Conservation (phyloP, 2,888 invertebrate species). For the Atherix ibis region DNA sequence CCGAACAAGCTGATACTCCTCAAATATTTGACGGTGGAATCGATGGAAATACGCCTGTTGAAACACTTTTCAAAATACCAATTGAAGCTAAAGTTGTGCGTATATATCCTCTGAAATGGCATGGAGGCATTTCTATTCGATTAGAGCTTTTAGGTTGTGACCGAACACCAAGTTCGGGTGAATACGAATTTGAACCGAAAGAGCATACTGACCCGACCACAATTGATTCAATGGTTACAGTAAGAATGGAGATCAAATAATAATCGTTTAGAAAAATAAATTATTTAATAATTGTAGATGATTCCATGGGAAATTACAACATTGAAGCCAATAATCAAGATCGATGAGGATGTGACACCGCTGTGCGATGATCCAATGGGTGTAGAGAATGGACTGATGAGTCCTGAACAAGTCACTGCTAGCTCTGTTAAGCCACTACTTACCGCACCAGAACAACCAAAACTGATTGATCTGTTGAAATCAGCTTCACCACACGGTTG, state of each 20-base stretch:
- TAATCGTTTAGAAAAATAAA: background rate
- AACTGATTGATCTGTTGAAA: conserved; percentile 24
- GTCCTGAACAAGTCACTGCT: conserved; percentile 43
- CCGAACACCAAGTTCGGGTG: too few relatives aligned
- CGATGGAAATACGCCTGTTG: conserved; percentile 39
- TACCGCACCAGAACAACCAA: conserved; percentile 15
- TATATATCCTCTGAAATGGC: conserved; percentile 61
- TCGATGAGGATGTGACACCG: conserved; percentile 13
- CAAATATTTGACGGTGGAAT: conserved; percentile 59
- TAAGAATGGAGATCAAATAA: background rate
- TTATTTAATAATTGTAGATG: too few relatives aligned
- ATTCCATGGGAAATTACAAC: too few relatives aligned
- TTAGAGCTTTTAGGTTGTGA: conserved; percentile 56
- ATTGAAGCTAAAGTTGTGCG: conserved; percentile 59
- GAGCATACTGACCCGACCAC: background rate
- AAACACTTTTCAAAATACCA: conserved; percentile 51
- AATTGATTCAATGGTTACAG: background rate
- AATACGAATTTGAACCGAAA: too few relatives aligned
- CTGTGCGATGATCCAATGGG: conserved; percentile 62
- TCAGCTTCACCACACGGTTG: conserved; percentile 38
- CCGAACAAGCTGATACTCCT: conserved; percentile 36
- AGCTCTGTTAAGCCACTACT: too few relatives aligned
- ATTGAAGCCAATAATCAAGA: background rate
- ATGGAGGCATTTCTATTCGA: conserved; percentile 47
- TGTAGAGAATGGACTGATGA: conserved; percentile 42